These are phyloP conservation scores for Hybognathus amarus DNA, from an alignment of 2,797 vertebrate genomes.

Conservation along the genomic window DNA sequence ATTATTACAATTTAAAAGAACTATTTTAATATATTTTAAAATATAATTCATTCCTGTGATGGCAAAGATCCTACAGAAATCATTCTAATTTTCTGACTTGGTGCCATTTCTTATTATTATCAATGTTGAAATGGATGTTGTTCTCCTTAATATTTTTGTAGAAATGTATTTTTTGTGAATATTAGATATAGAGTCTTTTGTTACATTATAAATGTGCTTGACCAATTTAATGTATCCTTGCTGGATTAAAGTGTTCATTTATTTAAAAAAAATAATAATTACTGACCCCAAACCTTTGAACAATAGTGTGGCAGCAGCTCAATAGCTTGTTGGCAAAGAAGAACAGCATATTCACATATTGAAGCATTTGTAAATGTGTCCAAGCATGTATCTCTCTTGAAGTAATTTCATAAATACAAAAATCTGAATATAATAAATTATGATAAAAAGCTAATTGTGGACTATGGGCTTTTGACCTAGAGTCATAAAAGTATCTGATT, in stretches of 20 bases:
- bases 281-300: not conserved
- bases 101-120: not conserved
- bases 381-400: not conserved
- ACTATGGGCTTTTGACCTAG: conserved; percentile 3
- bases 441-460: not conserved
- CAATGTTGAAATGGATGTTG: not conserved
- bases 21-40: not conserved
- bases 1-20: not conserved
- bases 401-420: not conserved
- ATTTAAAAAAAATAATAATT: not conserved
- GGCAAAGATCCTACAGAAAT: not conserved
- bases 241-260: not conserved
- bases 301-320: not conserved
- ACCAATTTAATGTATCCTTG: not conserved
- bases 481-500: not conserved
- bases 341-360: not conserved
- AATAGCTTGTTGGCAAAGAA: not conserved
- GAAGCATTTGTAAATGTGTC: not conserved
- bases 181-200: not conserved
- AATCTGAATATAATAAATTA: conserved; percentile 8
- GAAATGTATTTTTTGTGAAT: no score
- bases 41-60: not conserved
- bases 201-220: not conserved
- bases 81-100: not conserved
- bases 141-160: not conserved